Percentiles rank a stretch among this genome's conserved stretches.
Evolutionary conservation across 2,888 invertebrate genomes (phyloP).

Genomic region (Tetramorium bicarinatum): DNA sequence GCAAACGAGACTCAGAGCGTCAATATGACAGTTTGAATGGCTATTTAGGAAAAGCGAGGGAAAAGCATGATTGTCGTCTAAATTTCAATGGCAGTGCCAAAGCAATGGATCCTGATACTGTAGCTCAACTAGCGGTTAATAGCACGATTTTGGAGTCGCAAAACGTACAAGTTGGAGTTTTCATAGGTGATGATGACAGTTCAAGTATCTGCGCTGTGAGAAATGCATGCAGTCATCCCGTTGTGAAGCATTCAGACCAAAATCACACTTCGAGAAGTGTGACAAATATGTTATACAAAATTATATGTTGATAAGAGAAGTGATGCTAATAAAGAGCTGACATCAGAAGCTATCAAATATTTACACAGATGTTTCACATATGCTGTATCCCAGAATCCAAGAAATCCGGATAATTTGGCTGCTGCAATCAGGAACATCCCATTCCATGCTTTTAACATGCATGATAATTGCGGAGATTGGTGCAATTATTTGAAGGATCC

Average conservation of each 20-base stretch:
- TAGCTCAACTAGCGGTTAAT: conserved; percentile 53
- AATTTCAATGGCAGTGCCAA: conserved; percentile 76
- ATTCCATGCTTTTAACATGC: not conserved
- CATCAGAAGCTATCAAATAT: conserved; percentile 48
- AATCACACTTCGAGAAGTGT: conserved; percentile 54
- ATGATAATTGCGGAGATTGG: conserved; percentile 61
- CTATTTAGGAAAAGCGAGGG: not conserved
- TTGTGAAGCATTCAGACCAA: conserved; percentile 64
- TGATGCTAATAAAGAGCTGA: not conserved
- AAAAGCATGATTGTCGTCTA: conserved; percentile 71
- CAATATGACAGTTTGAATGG: conserved; percentile 72
- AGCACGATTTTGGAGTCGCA: conserved; percentile 62
- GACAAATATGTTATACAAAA: conserved; percentile 41
- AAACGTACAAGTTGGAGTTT: conserved; percentile 68
- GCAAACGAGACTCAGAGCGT: conserved; percentile 69
- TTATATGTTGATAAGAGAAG: not conserved
- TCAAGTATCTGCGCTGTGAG: conserved; percentile 70
- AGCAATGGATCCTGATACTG: conserved; percentile 76
- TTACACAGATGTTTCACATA: conserved; percentile 71
- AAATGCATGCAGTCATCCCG: conserved; percentile 55
- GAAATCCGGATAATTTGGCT: conserved; percentile 37
- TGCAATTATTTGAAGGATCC: conserved; percentile 61
- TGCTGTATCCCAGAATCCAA: conserved; percentile 69
- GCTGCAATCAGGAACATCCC: not conserved
- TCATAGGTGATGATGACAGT: conserved; percentile 74